These are phyloP conservation scores for Acanthococcus lagerstroemiae DNA, from an alignment of 2,888 invertebrate species.

Conservation along the genomic window DNA sequence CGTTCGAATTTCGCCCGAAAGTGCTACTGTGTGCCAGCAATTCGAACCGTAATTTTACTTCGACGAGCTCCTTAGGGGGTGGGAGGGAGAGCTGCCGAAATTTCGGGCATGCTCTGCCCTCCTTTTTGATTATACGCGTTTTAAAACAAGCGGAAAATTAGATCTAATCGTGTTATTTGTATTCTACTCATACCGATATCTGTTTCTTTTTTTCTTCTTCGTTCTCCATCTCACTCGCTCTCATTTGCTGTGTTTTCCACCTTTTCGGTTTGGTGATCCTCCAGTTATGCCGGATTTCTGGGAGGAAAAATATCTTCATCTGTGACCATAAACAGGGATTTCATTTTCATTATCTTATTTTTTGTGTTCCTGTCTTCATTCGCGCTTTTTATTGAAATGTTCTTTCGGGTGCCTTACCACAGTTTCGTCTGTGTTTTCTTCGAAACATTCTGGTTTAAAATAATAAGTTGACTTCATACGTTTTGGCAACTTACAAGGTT, in stretches of 20 bases:
- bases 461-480: no score
- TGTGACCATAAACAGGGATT: conserved; percentile 18
- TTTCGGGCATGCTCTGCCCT: background rate
- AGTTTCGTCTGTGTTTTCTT: no score
- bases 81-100: background rate
- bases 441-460: no score
- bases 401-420: no score
- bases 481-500: no score
- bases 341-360: conserved; percentile 15
- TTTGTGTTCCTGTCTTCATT: background rate
- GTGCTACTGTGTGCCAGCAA: background rate
- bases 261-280: no score
- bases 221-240: background rate
- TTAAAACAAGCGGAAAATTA: conserved; percentile 28
- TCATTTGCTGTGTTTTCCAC: no score
- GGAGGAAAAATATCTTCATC: no score
- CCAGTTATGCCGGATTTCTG: background rate
- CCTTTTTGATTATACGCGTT: conserved; percentile 19
- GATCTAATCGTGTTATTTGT: conserved; percentile 29
- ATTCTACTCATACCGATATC: conserved; percentile 19
- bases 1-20: background rate
- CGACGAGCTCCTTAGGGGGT: background rate
- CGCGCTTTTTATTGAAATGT: background rate
- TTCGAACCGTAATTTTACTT: background rate
- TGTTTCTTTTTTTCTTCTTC: conserved; percentile 10